Evolutionary conservation across 2,113 vertebrate genomes (phyloP), one percentile per base, ranked within the genome.

Genomic region (Colinus virginianus): DNA sequence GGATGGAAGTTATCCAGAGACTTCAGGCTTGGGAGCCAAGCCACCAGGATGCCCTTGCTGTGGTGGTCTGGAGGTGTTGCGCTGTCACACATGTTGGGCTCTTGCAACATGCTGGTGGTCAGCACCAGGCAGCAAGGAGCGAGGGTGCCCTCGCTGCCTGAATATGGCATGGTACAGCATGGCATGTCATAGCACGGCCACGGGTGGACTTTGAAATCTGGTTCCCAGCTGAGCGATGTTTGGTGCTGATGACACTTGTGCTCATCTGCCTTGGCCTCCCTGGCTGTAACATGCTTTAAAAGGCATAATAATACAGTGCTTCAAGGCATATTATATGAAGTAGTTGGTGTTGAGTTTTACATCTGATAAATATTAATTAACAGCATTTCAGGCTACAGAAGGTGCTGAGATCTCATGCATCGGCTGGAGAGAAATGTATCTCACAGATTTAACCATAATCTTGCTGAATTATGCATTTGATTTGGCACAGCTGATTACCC

Each of bases 1-100:
- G 66, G 69, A 91, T 96, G 94, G 96, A 97, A 95, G 89, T 55
- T 91, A 90, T 96, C 95, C 97, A 97, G 95, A 92, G 92, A 77
- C 89, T 94, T 88, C 12, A n/a, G 91, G 69, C 88, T 82, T 4
- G 0, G 78, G 74, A 97, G 91, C 68, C 2, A 84, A 93, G 16
- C 77, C 53, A 19, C 91, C 75, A 71, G 85, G 89, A 90, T 94
- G 82, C 21, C 90, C 82, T 82, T 7, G 2, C 84, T 2, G 3
- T 2, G 53, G 90, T 71, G 88, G 78, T 93, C 83, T 87, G 45
- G 11, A 90, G 55, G 92, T 71, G 79, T 26, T 6, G 10, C 2
- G 0, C 58, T 55, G 34, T 28, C 49, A 40, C 68, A 75, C 46
- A 19, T 1, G 0, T 64, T 25, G 42, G 59, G 34, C 10, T 84